phyloP scores from a whole-genome alignment of 2,888 invertebrate genomes.

The Stenodera caucasica region DNA sequence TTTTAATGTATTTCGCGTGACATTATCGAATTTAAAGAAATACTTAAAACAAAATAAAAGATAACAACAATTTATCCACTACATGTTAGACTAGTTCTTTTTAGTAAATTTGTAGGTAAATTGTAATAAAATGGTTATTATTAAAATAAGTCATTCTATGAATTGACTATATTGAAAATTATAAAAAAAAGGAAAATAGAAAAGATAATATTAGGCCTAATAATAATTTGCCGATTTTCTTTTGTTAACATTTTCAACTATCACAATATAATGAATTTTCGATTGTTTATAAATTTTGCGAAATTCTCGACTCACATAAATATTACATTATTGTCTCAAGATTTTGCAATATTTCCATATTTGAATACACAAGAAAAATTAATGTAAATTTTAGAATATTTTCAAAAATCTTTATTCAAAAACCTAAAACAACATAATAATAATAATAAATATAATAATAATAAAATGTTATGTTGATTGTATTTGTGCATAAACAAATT shows the following conservation, averaged over 20 bases:
- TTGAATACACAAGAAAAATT: neutral
- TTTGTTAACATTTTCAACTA: no score
- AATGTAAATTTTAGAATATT: neutral
- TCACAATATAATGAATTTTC: no score
- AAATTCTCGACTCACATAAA: neutral
- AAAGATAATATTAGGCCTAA: slow-evolving; percentile 34
- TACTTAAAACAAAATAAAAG: slow-evolving; percentile 15
- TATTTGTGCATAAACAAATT: neutral
- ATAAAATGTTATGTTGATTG: neutral
- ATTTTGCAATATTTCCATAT: neutral
- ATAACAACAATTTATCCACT: slow-evolving; percentile 42
- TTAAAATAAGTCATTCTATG: slow-evolving; percentile 47
- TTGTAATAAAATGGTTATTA: slow-evolving; percentile 38
- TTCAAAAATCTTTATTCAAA: neutral
- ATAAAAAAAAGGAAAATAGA: neutral
- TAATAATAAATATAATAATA: neutral
- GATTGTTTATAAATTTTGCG: no score
- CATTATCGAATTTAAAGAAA: slow-evolving; percentile 52
- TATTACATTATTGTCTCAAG: neutral
- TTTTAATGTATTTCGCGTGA: slow-evolving; percentile 50
- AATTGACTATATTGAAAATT: slow-evolving; percentile 44
- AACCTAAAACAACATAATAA: no score
- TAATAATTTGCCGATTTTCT: neutral
- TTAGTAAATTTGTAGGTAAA: slow-evolving; percentile 51
- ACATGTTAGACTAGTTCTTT: slow-evolving; percentile 53